Conservation (phyloP, 2,888 invertebrate species). For the Pyrrhosoma nymphula region DNA sequence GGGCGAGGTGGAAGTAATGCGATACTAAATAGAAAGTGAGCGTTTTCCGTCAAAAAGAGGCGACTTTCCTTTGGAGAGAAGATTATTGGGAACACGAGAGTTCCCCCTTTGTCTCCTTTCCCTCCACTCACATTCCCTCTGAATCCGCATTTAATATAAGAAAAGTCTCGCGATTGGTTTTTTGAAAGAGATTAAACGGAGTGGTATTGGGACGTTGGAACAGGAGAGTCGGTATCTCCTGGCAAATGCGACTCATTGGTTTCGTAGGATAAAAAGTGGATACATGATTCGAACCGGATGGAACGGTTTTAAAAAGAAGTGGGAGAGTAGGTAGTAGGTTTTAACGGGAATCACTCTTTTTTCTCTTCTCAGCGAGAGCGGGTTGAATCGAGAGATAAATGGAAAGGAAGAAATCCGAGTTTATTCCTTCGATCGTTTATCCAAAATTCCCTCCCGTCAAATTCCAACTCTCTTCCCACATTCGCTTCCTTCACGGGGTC, state of each 20-base stretch:
- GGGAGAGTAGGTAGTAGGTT: background rate
- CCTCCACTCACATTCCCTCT: background rate
- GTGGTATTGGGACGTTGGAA: background rate
- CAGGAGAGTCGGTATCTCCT: background rate
- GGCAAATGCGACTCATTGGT: background rate
- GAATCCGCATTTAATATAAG: background rate
- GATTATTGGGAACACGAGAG: background rate
- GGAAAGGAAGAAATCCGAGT: background rate
- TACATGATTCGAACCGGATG: background rate
- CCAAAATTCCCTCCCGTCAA: background rate
- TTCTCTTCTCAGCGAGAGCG: background rate
- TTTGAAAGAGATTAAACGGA: background rate
- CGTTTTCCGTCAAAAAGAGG: background rate
- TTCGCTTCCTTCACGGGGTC: background rate
- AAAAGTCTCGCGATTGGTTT: conserved; percentile 22
- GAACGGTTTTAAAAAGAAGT: background rate
- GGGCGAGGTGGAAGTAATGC: background rate
- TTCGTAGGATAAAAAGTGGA: background rate
- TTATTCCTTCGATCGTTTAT: background rate
- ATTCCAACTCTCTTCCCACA: background rate
- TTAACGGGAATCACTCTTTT: background rate
- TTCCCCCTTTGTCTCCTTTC: background rate
- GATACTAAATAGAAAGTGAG: background rate
- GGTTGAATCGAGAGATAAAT: background rate
- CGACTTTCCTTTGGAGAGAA: background rate